Base-by-base conservation (phyloP, 2,797 vertebrate genomes). In the Peromyscus melanophrys region DNA sequence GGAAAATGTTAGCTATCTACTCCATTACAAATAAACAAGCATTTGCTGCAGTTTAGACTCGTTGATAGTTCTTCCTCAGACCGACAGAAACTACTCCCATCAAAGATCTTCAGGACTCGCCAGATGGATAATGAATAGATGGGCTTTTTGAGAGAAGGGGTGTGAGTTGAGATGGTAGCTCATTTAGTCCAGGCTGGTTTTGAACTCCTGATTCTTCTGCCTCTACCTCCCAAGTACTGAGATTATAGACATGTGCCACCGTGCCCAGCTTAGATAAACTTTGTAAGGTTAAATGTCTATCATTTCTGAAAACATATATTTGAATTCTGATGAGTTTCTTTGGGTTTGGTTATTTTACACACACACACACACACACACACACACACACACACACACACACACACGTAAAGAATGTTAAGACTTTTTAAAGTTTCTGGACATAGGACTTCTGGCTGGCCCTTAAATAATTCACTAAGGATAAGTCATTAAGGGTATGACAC, bases 291-390 rank as follows among this genome's bases (percentile, higher is more conserved):
- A 85, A 96, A 90, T 7, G 8, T 65, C 71, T 94, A 31, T 90
- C 46, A 82, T 89, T 91, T 88, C 86, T 13, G 65, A 88, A 88
- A 81, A 82, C 57, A 13, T 49, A 61, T 94, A 61, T 94, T 76
- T 94, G 21, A 87, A 77, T 80, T 86, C 76, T 76, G 49, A 69
- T 52, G 87, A 65, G 6, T 25, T 95, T 76, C 31, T 87, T 67
- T 40, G 31, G 40, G 21, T 92, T 67, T 40, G 31, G n/a, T 31
- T 92, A 57, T 89, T 95, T 94, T 55, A 86, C 13, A 63, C 57
- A 83, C 13, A 61, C 80, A 82, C n/a, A 81, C 21, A 37, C 29
- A 85, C 40, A 65, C 57, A 83, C 57, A 83, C 57, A 82, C 23
- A 81, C 43, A 49, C 5, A 49, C 13, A 43, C 19, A 40, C n/a